Evolutionary conservation across 2,113 vertebrate species (phyloP).

Genomic region (Aspidoscelis tigris): DNA sequence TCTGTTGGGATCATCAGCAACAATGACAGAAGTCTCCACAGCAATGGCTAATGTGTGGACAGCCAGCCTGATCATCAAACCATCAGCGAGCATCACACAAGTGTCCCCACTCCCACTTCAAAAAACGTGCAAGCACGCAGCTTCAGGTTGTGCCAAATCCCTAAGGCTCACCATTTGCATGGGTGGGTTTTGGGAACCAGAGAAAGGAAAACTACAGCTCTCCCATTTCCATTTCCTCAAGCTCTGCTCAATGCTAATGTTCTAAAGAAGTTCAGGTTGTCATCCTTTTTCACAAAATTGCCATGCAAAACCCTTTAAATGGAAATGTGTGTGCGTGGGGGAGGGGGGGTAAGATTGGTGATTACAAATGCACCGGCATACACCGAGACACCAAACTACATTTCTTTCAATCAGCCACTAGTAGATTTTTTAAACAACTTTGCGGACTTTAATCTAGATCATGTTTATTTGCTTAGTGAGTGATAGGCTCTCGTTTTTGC

Average conservation of each 20-base stretch:
- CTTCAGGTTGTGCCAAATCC: no score
- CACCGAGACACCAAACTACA: neutral
- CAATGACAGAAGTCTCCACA: no score
- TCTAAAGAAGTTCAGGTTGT: neutral
- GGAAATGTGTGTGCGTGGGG: neutral
- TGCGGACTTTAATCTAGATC: constrained; percentile 1
- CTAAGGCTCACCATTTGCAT: no score
- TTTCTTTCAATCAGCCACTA: neutral
- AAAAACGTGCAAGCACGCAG: no score
- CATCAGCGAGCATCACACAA: no score
- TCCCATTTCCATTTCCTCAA: no score
- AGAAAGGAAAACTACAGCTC: no score
- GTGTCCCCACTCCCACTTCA: no score
- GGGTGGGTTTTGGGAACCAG: no score
- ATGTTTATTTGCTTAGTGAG: constrained; percentile 9
- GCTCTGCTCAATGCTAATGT: neutral
- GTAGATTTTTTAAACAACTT: neutral
- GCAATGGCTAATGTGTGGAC: no score
- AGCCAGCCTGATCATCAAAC: no score
- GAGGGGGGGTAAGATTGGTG: neutral
- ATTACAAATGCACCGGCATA: neutral
- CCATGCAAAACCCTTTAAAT: neutral
- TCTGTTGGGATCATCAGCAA: no score
- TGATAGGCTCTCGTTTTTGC: neutral
- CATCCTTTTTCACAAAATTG: neutral